Percentiles rank a stretch among this genome's conserved stretches.
phyloP scores from a whole-genome alignment of 92 coral and sea anemone genomes.

The Porites rus region DNA sequence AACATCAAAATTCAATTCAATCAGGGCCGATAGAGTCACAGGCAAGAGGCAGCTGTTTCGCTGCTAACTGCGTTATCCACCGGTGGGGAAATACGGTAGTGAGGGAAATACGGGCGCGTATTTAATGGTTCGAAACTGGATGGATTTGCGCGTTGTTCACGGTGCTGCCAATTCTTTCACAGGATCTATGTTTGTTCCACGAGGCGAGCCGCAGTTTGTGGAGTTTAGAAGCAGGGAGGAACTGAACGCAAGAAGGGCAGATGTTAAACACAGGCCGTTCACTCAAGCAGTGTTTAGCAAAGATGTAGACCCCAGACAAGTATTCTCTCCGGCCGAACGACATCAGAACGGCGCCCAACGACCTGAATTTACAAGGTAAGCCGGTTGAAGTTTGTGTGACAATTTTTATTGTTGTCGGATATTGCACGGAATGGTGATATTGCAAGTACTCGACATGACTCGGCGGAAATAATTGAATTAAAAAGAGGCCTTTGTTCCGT shows the following conservation, averaged over 20 bases:
- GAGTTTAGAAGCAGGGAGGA: constrained; percentile 44
- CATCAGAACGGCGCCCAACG: constrained; percentile 32
- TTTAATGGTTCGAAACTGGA: constrained; percentile 9
- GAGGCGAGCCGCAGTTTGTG: constrained; percentile 25
- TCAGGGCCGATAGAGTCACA: constrained; percentile 48
- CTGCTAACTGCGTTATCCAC: constrained; percentile 48
- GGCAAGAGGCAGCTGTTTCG: constrained; percentile 35
- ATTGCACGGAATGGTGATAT: background rate
- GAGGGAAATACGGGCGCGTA: constrained; percentile 41
- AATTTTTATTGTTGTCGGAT: background rate
- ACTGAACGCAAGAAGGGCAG: constrained; percentile 43
- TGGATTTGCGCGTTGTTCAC: constrained; percentile 44
- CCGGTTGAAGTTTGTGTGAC: background rate
- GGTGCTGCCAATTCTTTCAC: constrained; percentile 30
- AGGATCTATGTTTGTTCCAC: constrained; percentile 39
- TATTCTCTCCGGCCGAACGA: constrained; percentile 22
- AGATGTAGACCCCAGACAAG: constrained; percentile 48
- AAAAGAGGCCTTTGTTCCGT: constrained; percentile 20
- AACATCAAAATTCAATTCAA: constrained; percentile 44
- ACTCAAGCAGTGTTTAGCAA: constrained; percentile 46
- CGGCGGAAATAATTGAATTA: constrained; percentile 42
- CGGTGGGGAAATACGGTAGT: constrained; percentile 41
- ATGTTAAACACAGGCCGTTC: constrained; percentile 53
- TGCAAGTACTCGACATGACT: constrained; percentile 24
- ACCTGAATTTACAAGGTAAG: constrained; percentile 71